These are phyloP conservation scores for Drosophila pegasa DNA, from an alignment of 2,888 invertebrate genomes.

Conservation along the genomic window DNA sequence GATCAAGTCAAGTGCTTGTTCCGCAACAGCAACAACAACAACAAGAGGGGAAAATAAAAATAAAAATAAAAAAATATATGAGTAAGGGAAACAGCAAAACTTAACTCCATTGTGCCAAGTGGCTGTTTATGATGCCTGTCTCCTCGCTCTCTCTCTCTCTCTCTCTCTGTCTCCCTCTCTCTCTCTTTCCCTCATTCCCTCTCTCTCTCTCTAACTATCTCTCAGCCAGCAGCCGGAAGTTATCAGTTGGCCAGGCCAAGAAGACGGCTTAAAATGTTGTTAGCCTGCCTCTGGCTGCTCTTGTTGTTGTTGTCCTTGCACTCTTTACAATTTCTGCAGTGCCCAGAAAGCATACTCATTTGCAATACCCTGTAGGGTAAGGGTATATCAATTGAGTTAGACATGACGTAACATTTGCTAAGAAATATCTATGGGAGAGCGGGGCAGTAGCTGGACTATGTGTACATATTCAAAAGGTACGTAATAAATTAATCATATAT, in stretches of 20 bases:
- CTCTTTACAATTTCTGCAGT: constrained; percentile 36
- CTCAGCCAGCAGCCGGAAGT: constrained; percentile 55
- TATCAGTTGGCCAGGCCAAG: constrained; percentile 67
- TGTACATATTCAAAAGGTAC: too few relatives aligned
- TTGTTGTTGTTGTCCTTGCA: constrained; percentile 30
- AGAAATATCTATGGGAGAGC: too few relatives aligned
- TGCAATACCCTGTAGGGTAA: neutral
- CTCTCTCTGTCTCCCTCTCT: neutral
- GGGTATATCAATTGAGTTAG: neutral
- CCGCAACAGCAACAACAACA: neutral
- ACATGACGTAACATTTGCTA: neutral
- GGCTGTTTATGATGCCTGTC: constrained; percentile 56
- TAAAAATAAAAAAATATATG: neutral
- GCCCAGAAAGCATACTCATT: constrained; percentile 18
- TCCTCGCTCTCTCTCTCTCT: neutral
- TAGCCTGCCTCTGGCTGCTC: constrained; percentile 36
- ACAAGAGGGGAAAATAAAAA: neutral
- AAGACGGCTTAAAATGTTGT: constrained; percentile 61
- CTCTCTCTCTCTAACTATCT: neutral
- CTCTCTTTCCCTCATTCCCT: too few relatives aligned
- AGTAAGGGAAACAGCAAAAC: constrained; percentile 12
- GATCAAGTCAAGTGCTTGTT: constrained; percentile 48
- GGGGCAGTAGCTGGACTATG: too few relatives aligned
- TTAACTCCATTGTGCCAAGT: constrained; percentile 57
- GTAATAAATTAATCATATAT: too few relatives aligned